Conservation (phyloP, 2,113 vertebrate species). For the Anas platyrhynchos region DNA sequence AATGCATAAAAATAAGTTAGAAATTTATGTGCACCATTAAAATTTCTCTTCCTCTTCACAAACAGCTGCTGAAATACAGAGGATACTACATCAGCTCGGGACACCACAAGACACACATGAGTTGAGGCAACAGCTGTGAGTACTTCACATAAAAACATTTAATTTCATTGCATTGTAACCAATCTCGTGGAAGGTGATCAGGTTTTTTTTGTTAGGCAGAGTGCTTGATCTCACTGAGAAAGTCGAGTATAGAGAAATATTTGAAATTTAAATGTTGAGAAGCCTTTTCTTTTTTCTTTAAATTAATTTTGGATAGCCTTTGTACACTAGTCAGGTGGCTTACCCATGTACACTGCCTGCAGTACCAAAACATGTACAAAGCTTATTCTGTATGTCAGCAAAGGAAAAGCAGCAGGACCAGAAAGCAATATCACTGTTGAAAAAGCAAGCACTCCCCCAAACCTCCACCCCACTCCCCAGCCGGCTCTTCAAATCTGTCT, state of each 20-base stretch:
- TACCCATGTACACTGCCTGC: fast-evolving
- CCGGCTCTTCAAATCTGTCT: neutral
- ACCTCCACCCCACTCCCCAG: neutral
- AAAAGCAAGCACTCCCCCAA: neutral
- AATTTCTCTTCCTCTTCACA: constrained; percentile 31
- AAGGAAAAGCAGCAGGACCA: neutral
- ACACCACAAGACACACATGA: constrained; percentile 88
- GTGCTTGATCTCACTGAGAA: neutral
- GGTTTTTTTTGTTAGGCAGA: neutral
- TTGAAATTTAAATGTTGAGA: neutral
- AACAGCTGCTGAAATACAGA: constrained; percentile 92
- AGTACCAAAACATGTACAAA: neutral
- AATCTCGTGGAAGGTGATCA: neutral
- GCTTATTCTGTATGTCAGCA: neutral
- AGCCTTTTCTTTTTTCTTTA: neutral
- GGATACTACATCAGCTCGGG: constrained; percentile 87
- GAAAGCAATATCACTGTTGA: neutral
- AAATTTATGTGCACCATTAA: neutral
- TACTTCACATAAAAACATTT: constrained; percentile 53
- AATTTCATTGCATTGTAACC: neutral
- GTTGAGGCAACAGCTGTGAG: constrained; percentile 91
- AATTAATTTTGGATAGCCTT: neutral
- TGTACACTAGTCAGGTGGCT: neutral
- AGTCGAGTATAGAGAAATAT: neutral
- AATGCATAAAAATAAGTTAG: neutral